A percentile compares a stretch with the other conserved stretches of the same genome.
These are phyloP conservation scores for Oxyteleia sp. DNA, from an alignment of 2,888 invertebrate species.

Conservation along the genomic window DNA sequence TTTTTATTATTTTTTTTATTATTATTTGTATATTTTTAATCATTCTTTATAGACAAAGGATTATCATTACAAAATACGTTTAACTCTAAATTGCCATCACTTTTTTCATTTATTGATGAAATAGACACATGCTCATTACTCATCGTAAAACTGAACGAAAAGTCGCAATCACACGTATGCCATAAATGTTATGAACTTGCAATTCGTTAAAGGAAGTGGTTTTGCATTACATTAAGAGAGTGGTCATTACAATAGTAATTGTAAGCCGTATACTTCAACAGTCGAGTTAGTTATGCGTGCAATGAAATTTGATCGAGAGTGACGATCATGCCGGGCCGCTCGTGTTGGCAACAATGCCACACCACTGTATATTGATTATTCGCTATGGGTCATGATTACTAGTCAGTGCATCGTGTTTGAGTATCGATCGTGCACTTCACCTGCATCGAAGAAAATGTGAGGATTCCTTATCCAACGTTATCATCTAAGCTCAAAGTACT, in stretches of 20 bases:
- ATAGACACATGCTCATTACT: background rate
- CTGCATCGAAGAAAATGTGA: constrained; percentile 45
- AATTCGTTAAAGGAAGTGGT: background rate
- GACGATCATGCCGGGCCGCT: constrained; percentile 10
- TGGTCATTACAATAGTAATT: constrained; percentile 16
- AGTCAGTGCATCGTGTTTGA: constrained; percentile 48
- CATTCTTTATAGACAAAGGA: too few species aligned
- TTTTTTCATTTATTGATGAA: too few species aligned
- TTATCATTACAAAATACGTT: too few species aligned
- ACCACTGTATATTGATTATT: constrained; percentile 45
- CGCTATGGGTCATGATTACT: constrained; percentile 50
- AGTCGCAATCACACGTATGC: background rate
- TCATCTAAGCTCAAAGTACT: background rate
- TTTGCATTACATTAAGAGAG: background rate
- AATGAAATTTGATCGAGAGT: constrained; percentile 34
- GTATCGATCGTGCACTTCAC: constrained; percentile 51
- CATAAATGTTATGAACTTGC: background rate
- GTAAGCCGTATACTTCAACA: constrained; percentile 1
- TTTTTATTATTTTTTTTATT: too few species aligned
- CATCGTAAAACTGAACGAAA: background rate
- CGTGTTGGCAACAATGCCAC: constrained; percentile 29
- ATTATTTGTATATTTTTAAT: too few species aligned
- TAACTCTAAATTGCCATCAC: too few species aligned
- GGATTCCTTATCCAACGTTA: constrained; percentile 24
- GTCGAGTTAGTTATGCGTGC: constrained; percentile 11